Base-by-base conservation (phyloP, 1,140 invertebrate genomes). In the Leptinotarsa undecemlineata region DNA sequence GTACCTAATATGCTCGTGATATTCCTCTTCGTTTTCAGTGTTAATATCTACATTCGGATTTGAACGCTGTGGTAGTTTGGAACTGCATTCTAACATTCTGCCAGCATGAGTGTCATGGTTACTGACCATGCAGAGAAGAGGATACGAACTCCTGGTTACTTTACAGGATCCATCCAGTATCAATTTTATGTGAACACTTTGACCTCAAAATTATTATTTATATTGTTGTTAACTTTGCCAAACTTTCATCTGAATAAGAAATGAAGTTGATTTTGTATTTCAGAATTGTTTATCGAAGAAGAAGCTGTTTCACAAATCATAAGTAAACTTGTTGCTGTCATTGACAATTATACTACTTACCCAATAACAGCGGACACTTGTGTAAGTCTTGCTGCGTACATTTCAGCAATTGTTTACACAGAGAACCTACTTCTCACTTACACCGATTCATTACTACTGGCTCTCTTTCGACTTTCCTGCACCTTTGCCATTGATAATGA, bases 261-360 rank as follows among this genome's bases (percentile, higher is more conserved):
- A 42, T 42, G 2, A 42, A 42, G 33, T 42, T 42, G 2, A 42
- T n/a, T 73, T 20, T 76, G 78, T 14, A 71, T 85, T 84, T 76
- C 77, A 88, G 87, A 86, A 75, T 79, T 87, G n/a, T 82, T 87
- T 66, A 88, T 91, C 23, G 87, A 85, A 66, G 81, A 86, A 72
- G 79, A 84, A 4, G 87, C 87, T 4, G 84, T 89, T 17, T 83
- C 85, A 68, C 77, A 83, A 63, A 88, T 91, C 21, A 80, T 89
- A n/a, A 57, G 82, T 14, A 86, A 85, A 68, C 79, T 89, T 68
- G 80, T 76, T 14, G 72, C 77, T 19, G 84, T 84, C 2, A 63
- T 87, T 47, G 76, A 80, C 23, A 70, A 84, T 68, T 74, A 74
- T 21, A 19, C 51, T 42, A 73, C 83, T 17, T 68, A 77, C 63